Conservation (phyloP, 2,797 vertebrate genomes). For the Microcaecilia unicolor region DNA sequence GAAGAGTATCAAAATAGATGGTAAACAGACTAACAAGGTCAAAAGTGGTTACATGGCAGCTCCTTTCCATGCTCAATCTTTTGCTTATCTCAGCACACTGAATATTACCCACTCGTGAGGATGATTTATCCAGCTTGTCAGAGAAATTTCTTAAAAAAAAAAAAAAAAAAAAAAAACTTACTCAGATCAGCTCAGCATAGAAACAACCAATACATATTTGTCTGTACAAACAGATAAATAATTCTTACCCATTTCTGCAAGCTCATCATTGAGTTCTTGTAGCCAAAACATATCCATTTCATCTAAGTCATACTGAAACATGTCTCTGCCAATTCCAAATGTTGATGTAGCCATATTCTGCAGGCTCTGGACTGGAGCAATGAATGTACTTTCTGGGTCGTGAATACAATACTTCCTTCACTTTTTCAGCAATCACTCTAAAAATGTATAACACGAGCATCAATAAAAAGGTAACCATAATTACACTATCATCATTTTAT, state of each 20-base stretch:
- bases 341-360: constrained; percentile 81
- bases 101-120: no score
- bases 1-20: no score
- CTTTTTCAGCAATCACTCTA: constrained; percentile 73
- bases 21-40: no score
- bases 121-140: no score
- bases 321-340: constrained; percentile 82
- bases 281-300: constrained; percentile 94
- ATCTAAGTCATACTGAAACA: constrained; percentile 95
- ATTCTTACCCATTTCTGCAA: constrained; percentile 84
- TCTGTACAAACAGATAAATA: constrained; percentile 11
- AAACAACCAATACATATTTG: neutral
- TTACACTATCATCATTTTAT: no score
- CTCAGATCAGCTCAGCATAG: neutral
- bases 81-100: no score
- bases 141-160: no score
- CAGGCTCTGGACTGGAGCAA: constrained; percentile 66
- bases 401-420: constrained; percentile 75
- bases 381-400: constrained; percentile 85
- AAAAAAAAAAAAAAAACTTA: no score
- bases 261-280: constrained; percentile 74
- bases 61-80: no score
- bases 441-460: no score
- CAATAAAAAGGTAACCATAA: no score
- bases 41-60: no score